Conservation (phyloP, 2,797 vertebrate genomes). For the Strix occidentalis region DNA sequence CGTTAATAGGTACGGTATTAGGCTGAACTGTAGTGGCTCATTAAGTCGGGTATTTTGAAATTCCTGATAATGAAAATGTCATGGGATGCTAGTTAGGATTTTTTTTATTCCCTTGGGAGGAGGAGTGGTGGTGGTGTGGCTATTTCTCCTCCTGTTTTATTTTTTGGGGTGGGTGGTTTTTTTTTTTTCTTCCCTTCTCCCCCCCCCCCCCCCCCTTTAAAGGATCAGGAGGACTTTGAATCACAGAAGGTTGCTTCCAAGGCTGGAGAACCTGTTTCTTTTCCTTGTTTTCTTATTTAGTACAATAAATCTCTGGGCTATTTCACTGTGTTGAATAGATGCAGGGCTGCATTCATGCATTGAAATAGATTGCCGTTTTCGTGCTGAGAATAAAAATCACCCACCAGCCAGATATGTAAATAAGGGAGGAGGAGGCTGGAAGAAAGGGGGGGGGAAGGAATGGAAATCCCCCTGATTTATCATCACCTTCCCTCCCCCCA, state of each 20-base stretch:
- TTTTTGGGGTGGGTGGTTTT: background rate
- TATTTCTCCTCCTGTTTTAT: background rate
- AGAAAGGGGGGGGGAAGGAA: background rate
- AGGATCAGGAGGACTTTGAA: conserved; percentile 23
- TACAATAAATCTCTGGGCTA: conserved; percentile 34
- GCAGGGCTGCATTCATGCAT: conserved; percentile 65
- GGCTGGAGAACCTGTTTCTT: background rate
- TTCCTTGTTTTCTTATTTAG: conserved; percentile 34
- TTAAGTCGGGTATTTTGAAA: background rate
- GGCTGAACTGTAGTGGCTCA: background rate
- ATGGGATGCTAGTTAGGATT: background rate
- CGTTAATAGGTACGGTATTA: background rate
- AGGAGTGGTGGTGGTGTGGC: background rate
- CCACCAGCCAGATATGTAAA: conserved; percentile 57
- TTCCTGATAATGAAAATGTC: background rate
- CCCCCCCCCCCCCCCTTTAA: background rate
- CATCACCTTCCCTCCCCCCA: background rate
- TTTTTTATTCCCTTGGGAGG: background rate
- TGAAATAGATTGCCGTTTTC: conserved; percentile 70
- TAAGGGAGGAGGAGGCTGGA: conserved; percentile 30
- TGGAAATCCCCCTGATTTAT: background rate
- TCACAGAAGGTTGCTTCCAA: background rate
- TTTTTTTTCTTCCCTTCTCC: background rate
- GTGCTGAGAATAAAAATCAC: conserved; percentile 71
- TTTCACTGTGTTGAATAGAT: conserved; percentile 57